phyloP scores from a whole-genome alignment of 2,113 vertebrate genomes.

The Ifrita kowaldi region DNA sequence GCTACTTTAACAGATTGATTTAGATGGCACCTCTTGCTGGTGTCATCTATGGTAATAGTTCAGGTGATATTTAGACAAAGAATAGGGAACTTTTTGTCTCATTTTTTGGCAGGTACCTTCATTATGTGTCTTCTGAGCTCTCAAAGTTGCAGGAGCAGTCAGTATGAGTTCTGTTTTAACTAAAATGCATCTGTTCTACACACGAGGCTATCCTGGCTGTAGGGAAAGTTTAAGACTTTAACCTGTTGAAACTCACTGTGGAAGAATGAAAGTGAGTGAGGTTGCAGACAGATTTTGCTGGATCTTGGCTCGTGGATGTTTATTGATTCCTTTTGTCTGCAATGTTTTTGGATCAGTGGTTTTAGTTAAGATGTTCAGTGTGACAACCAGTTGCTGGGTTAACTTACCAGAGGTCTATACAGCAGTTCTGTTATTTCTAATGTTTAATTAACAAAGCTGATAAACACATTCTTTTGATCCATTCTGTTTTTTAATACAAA shows the following conservation, averaged over 20 bases:
- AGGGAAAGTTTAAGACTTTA: background rate
- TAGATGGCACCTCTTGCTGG: background rate
- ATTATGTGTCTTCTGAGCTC: background rate
- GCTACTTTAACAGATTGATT: background rate
- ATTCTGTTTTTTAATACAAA: background rate
- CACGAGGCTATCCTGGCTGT: background rate
- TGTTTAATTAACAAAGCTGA: background rate
- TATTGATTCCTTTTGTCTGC: background rate
- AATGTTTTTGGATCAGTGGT: background rate
- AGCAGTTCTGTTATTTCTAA: background rate
- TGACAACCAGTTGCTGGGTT: background rate
- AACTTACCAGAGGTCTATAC: background rate
- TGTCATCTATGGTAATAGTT: background rate
- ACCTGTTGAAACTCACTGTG: background rate
- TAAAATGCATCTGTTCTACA: background rate
- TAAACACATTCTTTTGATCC: background rate
- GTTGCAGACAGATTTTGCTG: background rate
- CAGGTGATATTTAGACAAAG: background rate
- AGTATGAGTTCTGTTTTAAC: background rate
- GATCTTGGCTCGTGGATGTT: background rate
- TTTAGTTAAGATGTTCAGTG: background rate
- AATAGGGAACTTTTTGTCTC: background rate
- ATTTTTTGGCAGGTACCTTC: background rate
- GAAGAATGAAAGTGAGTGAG: background rate
- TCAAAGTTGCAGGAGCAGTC: background rate